Evolutionary conservation across 1,140 invertebrate genomes (phyloP), one percentile per base, ranked within the genome.

Genomic region (Steinernema khuongi): DNA sequence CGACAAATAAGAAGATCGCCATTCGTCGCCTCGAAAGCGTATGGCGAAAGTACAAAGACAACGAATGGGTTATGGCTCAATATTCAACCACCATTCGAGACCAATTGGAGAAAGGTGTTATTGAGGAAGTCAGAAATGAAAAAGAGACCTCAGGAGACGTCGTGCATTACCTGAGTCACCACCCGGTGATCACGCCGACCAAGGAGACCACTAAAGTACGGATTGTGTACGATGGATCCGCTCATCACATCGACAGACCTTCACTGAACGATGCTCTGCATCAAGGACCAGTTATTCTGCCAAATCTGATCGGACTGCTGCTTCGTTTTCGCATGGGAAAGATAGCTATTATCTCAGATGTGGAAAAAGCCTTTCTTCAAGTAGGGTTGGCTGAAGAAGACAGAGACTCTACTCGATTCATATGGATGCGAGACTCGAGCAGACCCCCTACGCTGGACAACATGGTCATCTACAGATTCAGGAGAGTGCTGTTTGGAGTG

Each of bases 111-210:
- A 67, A 33, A 4, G 31, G 43, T 0, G 68, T 77, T 14, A 67
- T 77, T 28, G 76, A 77, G 36, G 41, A 19, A 0, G 75, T 77
- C 4, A 2, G 26, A 4, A 14, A 32, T 29, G 31, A 29, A 31
- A 7, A n/a, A 1, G 11, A 31, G 18, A 19, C 28, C 14, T 26
- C 43, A 4, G 75, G 75, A 29, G 60, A 29, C 1, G 11, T n/a
- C 1, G 1, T 28, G 1, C 74, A 79, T 83, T 83, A 88, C 85
- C 83, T 88, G 7, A 86, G 87, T 1, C 87, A 88, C 81, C 86
- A 87, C 36, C 70, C 68, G 0, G 85, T 88, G 0, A n/a, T 79
- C 26, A 80, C 69, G n/a, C 33, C 36, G 11, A 79, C 75, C 31
- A 80, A 76, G 29, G 75, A 74, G 17, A 83, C 82, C 1, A 83